Percentiles rank a stretch among this genome's conserved stretches.
phyloP scores from a whole-genome alignment of 1,140 invertebrate genomes.

The Bombus turneri region DNA sequence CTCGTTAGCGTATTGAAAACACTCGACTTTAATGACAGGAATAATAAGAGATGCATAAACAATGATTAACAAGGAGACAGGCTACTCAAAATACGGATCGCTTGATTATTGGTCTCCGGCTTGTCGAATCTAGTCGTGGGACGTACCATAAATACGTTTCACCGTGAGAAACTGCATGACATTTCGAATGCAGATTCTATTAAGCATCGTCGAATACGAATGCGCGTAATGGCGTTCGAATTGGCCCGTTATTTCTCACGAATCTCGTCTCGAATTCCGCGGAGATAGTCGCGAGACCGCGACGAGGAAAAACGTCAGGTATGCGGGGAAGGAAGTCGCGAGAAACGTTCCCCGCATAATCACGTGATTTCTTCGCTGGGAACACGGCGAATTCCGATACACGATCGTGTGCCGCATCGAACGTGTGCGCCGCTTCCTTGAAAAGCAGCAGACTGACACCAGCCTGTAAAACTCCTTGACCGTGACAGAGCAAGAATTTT shows the following conservation, averaged over 20 bases:
- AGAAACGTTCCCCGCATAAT: slow-evolving; percentile 59
- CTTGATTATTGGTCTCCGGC: neutral
- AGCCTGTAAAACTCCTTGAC: slow-evolving; percentile 32
- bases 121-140: neutral
- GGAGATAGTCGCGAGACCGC: slow-evolving; percentile 35
- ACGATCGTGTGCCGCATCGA: slow-evolving; percentile 49
- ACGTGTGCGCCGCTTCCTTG: slow-evolving; percentile 37
- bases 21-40: neutral
- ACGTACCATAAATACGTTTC: neutral
- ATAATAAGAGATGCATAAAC: neutral
- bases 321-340: slow-evolving; percentile 59
- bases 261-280: slow-evolving; percentile 53
- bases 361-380: slow-evolving; percentile 59
- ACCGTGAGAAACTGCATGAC: slow-evolving; percentile 23
- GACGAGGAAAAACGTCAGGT: slow-evolving; percentile 56
- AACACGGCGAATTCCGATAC: slow-evolving; percentile 65
- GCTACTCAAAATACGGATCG: neutral
- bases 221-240: slow-evolving; percentile 45
- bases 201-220: slow-evolving; percentile 20
- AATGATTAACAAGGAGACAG: neutral
- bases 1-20: neutral
- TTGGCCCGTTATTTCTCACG: slow-evolving; percentile 39
- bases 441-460: neutral
- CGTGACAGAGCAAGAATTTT: neutral
- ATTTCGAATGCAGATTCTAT: slow-evolving; percentile 43